These are phyloP conservation scores for Sphyrna mokarran DNA, from an alignment of 2,113 vertebrate genomes.

Conservation along the genomic window DNA sequence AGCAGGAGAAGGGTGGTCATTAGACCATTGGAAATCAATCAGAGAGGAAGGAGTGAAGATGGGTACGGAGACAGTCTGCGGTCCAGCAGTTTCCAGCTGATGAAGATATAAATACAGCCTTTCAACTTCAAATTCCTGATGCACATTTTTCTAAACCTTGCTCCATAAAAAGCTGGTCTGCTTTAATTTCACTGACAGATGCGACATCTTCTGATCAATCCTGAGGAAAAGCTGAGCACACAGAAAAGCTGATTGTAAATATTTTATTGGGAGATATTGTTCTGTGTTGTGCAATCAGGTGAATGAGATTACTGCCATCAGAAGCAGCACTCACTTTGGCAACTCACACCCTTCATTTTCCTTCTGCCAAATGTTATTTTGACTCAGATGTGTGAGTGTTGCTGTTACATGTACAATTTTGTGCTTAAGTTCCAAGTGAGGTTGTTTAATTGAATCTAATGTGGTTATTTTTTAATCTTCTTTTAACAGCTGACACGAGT, in stretches of 20 bases:
- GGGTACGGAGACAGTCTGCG: not conserved
- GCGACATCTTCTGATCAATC: not conserved
- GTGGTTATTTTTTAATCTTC: not conserved
- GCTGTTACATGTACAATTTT: not conserved
- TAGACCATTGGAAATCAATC: not conserved
- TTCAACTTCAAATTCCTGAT: not conserved
- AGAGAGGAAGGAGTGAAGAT: not conserved
- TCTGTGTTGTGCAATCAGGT: slow-evolving; percentile 6
- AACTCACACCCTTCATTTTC: not conserved
- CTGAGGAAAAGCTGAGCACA: not conserved
- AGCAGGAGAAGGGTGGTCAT: not conserved
- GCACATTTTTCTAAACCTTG: not conserved
- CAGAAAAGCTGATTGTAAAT: slow-evolving; percentile 21
- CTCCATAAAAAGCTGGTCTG: not conserved
- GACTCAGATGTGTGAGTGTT: not conserved
- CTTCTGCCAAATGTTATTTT: slow-evolving; percentile 9
- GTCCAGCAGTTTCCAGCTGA: not conserved
- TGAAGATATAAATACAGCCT: not conserved
- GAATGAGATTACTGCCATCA: slow-evolving; percentile 23
- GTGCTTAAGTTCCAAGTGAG: not conserved
- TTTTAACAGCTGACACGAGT: not conserved
- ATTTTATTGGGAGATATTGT: slow-evolving; percentile 34
- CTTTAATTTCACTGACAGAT: not conserved
- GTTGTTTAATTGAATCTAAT: not conserved
- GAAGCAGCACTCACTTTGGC: not conserved